A percentile compares a stretch with the other conserved stretches of the same genome.
These are phyloP conservation scores for Leucophenga montana DNA, from an alignment of 2,888 invertebrate species.

Conservation along the genomic window DNA sequence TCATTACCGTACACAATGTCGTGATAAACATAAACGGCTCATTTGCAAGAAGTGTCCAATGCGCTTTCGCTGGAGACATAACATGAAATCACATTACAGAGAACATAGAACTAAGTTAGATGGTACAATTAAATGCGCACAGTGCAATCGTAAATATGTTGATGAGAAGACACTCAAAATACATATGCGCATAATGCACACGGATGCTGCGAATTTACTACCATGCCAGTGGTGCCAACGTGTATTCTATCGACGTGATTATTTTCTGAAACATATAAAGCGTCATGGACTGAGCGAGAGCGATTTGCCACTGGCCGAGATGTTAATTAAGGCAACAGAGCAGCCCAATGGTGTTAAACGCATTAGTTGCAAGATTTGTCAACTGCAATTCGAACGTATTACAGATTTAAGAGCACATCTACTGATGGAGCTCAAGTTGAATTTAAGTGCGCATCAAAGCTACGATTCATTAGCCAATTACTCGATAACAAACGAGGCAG, in stretches of 20 bases:
- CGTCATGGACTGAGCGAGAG: slow-evolving; percentile 59
- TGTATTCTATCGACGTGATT: slow-evolving; percentile 62
- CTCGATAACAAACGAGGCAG: slow-evolving; percentile 69
- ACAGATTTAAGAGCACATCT: slow-evolving; percentile 57
- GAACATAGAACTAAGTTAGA: background rate
- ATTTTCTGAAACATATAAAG: slow-evolving; percentile 62
- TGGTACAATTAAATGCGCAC: slow-evolving; percentile 44
- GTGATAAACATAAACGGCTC: slow-evolving; percentile 63
- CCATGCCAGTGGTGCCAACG: slow-evolving; percentile 68
- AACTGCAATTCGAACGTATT: slow-evolving; percentile 55
- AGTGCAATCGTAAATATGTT: slow-evolving; percentile 57
- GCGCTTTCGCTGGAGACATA: slow-evolving; percentile 70
- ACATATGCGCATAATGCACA: slow-evolving; percentile 58
- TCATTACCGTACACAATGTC: slow-evolving; percentile 74
- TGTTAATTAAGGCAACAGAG: slow-evolving; percentile 56
- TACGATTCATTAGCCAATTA: slow-evolving; percentile 50
- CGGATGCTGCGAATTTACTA: slow-evolving; percentile 55
- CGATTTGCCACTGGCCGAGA: slow-evolving; percentile 58
- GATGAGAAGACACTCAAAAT: slow-evolving; percentile 64
- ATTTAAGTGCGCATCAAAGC: slow-evolving; percentile 28
- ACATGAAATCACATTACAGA: slow-evolving; percentile 61
- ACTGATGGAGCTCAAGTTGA: slow-evolving; percentile 37
- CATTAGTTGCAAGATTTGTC: slow-evolving; percentile 64
- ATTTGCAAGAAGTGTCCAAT: slow-evolving; percentile 68
- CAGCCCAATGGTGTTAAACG: slow-evolving; percentile 62